phyloP scores from a whole-genome alignment of 2,888 invertebrate species.

The Calephelis perditalis region DNA sequence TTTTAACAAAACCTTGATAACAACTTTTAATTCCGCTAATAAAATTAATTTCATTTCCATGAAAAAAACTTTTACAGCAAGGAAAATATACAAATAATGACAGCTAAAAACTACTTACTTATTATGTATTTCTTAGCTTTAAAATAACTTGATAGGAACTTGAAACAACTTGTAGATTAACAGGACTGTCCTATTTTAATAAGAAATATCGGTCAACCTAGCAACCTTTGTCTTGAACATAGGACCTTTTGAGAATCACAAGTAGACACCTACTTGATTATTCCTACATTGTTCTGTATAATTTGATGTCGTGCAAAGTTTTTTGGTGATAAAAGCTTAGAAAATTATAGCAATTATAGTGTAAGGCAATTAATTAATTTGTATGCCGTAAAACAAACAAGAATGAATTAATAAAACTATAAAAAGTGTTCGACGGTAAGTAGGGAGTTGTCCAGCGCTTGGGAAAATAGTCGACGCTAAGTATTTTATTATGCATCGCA shows the following conservation, averaged over 20 bases:
- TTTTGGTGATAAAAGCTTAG: constrained; percentile 14
- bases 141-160: too few species aligned
- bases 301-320: constrained; percentile 14
- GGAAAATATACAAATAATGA: too few species aligned
- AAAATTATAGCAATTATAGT: constrained; percentile 5
- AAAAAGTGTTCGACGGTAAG: neutral
- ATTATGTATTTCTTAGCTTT: too few species aligned
- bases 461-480: too few species aligned
- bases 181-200: neutral
- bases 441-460: too few species aligned
- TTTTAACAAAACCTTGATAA: too few species aligned
- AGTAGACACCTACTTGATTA: constrained; percentile 10
- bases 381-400: constrained; percentile 1
- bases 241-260: constrained; percentile 18
- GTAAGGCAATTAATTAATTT: constrained; percentile 5
- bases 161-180: too few species aligned
- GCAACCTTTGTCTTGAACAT: constrained; percentile 24
- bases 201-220: neutral
- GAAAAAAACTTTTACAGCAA: too few species aligned
- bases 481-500: too few species aligned
- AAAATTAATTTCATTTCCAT: too few species aligned
- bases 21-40: too few species aligned
- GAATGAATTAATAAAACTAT: neutral
- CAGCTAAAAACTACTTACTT: too few species aligned
- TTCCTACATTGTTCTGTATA: constrained; percentile 19